These are phyloP conservation scores for Chironomus striatipennis DNA, from an alignment of 1,140 invertebrate species.

Conservation along the genomic window DNA sequence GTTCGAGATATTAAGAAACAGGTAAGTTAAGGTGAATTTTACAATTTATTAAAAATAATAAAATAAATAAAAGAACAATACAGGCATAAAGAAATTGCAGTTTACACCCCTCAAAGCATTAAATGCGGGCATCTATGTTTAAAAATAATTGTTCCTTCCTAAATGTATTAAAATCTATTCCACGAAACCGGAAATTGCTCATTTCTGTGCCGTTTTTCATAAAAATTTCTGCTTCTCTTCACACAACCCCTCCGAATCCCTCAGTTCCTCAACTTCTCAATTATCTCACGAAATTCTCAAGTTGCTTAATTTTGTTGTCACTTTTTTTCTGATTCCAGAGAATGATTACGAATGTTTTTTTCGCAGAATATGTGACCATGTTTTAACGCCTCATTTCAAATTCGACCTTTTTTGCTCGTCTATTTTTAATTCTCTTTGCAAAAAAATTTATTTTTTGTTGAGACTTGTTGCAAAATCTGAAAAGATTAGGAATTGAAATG, in stretches of 20 bases:
- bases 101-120: constrained; percentile 17
- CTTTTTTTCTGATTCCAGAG: background rate
- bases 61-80: too few species aligned
- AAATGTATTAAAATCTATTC: background rate
- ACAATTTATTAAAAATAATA: background rate
- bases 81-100: background rate
- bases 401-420: too few species aligned
- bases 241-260: background rate
- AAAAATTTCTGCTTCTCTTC: background rate
- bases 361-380: too few species aligned
- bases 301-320: background rate
- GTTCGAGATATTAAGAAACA: constrained; percentile 8
- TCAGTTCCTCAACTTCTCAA: background rate
- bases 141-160: background rate
- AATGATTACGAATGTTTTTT: too few species aligned
- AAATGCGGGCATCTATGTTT: background rate
- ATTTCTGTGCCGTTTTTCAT: background rate
- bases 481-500: too few species aligned
- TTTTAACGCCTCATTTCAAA: too few species aligned
- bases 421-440: too few species aligned
- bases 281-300: background rate
- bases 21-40: constrained; percentile 7
- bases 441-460: too few species aligned
- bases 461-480: too few species aligned
- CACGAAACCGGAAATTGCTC: constrained; percentile 19